Evolutionary conservation across 2,797 vertebrate species (phyloP), one percentile per base, ranked within the genome.

Genomic region (Microctenopoma stevenorrisi): DNA sequence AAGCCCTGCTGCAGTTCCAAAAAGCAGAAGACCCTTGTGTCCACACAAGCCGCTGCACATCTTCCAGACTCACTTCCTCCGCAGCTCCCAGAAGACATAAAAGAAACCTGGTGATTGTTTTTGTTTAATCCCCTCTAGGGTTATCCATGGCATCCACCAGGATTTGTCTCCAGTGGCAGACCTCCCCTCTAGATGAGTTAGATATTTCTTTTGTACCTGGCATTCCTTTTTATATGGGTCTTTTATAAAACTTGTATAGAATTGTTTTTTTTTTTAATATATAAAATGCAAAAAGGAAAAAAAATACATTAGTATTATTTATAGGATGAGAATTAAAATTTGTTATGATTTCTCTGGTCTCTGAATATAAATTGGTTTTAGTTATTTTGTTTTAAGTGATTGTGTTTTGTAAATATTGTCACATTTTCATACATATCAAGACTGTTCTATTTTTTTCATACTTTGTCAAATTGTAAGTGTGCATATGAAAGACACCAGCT

Each of bases 91-190:
- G 86, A 87, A 83, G 92, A 90, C 33, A 40, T 86, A 12, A 94
- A 94, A 86, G 91, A 94, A 90, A 85, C 85, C 63, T 94, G 94
- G 94, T 95, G 92, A 95, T 83, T 71, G 77, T 66, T 81, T 72
- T 79, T 60, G 72, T 82, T 76, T 63, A 75, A 64, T 60, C 67
- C 62, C 74, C 79, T 72, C 71, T 72, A 64, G 83, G 84, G 85
- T 86, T 90, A 81, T 91, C 90, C 79, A 85, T 71, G 76, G 85
- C 82, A 86, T 84, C 79, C 82, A 78, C 86, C 80, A 91, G 86
- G 89, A 89, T 91, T 94, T 93, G 95, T 95, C 94, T 95, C 94
- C 94, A 94, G 94, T 95, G 95, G 94, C 90, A 95, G 94, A 95
- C 94, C 89, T 83, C 65, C 65, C 55, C 71, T 68, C 46, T 90